Evolutionary conservation across 2,113 vertebrate species (phyloP), one percentile per base, ranked within the genome.

Genomic region (Austrofundulus limnaeus): DNA sequence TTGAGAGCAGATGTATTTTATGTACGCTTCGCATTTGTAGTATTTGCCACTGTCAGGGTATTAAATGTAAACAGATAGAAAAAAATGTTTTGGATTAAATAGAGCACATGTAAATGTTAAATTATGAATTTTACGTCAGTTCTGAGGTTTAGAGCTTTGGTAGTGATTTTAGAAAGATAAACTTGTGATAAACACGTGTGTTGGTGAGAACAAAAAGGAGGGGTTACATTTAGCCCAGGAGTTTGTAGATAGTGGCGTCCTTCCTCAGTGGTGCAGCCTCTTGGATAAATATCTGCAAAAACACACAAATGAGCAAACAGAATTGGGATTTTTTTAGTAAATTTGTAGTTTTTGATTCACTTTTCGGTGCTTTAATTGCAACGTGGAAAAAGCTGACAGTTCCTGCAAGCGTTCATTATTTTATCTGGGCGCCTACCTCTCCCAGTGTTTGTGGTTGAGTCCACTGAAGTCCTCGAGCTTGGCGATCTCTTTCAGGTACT

Each of bases 381-480:
- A 2, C 8, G 9, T 2, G 6, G 31, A 34, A 9, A 5, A 5
- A 34, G 31, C 31, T 34, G 20, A 16, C 13, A 25, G 25, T 19
- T 50, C 34, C 11, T 4, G 39, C 24, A 25, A 46, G 28, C 11
- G 19, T 24, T 3, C 4, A 37, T n/a, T 25, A 14, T 7, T 34
- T 25, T 2, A 17, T 21, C 7, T 21, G 37, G 60, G 34, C 7
- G 23, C 61, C 14, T 88, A 98, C 97, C 95, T 96, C 92, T 98
- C 97, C 97, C 97, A 99, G 76, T 99, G 95, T 92, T 99, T 99
- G 89, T 99, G 97, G 87, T 98, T 98, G 73, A 99, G 94, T 50
- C 95, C 93, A 75, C 94, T 93, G 77, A 98, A 95, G 87, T 98
- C 95, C 2, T 98, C 96, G 80, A 98, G 92, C 83, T 97, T 96